Percentiles rank a stretch among this genome's conserved stretches.
Evolutionary conservation across 2,888 invertebrate species (phyloP).

Genomic region (Hermaeophaga mercurialis): DNA sequence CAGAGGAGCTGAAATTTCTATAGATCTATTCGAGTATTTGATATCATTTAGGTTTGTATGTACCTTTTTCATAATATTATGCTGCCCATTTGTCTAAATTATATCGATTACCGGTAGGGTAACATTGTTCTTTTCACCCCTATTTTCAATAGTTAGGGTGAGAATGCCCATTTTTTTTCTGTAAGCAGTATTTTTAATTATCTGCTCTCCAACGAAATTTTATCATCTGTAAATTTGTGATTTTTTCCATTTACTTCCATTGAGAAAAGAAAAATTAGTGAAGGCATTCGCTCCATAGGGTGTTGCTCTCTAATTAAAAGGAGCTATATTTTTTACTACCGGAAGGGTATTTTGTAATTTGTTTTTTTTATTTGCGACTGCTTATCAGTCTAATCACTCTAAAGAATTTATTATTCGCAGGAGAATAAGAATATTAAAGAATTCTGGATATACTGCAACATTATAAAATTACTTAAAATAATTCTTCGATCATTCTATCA

Average conservation of each 20-base stretch:
- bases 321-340: constrained; percentile 54
- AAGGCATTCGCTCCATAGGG: constrained; percentile 35
- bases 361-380: constrained; percentile 35
- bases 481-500: no score
- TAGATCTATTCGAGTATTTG: no score
- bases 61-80: not conserved
- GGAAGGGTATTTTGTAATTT: constrained; percentile 51
- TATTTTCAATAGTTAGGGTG: constrained; percentile 39
- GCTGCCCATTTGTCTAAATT: not conserved
- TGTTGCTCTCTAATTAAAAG: constrained; percentile 55
- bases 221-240: constrained; percentile 57
- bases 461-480: no score
- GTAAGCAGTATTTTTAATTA: constrained; percentile 55
- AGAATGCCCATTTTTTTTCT: constrained; percentile 48
- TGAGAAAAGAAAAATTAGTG: constrained; percentile 26
- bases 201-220: constrained; percentile 52
- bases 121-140: constrained; percentile 28
- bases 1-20: no score
- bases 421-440: no score
- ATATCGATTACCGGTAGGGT: constrained; percentile 3
- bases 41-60: no score
- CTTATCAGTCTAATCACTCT: not conserved
- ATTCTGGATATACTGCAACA: no score
- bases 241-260: constrained; percentile 40
- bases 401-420: no score